These are phyloP conservation scores for Suricata suricatta DNA, from an alignment of 2,113 vertebrate species.

Conservation along the genomic window DNA sequence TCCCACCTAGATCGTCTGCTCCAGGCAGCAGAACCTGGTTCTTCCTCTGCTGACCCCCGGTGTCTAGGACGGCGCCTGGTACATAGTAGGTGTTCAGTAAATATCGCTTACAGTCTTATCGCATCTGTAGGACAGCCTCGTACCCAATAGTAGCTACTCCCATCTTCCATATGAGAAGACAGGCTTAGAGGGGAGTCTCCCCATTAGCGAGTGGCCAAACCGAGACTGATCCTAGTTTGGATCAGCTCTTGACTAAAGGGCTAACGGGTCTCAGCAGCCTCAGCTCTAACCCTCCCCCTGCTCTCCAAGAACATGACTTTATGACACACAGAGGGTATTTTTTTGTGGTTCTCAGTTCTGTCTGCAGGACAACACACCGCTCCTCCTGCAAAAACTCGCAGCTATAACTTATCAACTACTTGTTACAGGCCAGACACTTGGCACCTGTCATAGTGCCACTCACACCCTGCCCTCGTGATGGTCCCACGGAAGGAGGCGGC, in stretches of 20 bases:
- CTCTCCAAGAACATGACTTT: background rate
- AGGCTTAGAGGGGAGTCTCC: background rate
- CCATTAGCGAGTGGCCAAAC: background rate
- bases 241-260: background rate
- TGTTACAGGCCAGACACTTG: background rate
- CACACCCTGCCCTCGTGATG: background rate
- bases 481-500: background rate
- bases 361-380: background rate
- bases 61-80: background rate
- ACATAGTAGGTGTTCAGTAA: background rate
- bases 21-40: background rate
- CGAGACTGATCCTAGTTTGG: background rate
- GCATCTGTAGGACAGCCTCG: background rate
- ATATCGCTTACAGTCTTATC: background rate
- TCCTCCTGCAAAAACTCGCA: background rate
- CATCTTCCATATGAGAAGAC: background rate
- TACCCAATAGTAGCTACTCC: background rate
- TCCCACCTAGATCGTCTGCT: background rate
- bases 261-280: background rate
- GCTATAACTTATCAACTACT: background rate
- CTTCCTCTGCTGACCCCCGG: background rate
- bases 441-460: background rate
- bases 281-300: background rate
- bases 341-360: constrained; percentile 3
- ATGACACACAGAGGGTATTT: background rate